phyloP scores from a whole-genome alignment of 2,113 vertebrate genomes.

The Phycodurus eques region DNA sequence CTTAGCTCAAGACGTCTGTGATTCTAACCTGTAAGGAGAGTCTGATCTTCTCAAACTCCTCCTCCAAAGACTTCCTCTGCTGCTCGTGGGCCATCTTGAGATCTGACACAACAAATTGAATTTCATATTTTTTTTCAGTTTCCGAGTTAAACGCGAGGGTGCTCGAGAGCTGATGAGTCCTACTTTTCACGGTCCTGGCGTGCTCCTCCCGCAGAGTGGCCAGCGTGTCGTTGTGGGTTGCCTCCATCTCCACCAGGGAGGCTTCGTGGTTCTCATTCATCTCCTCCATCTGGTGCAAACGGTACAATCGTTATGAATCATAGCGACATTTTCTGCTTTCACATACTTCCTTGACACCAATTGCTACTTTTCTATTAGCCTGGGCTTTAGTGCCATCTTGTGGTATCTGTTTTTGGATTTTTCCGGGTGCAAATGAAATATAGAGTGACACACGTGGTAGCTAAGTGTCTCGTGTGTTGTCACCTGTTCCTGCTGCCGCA shows the following conservation, averaged over 20 bases:
- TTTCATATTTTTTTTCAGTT: background rate
- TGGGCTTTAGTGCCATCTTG: too few relatives aligned
- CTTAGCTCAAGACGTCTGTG: background rate
- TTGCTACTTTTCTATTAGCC: too few relatives aligned
- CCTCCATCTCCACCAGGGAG: slow-evolving; percentile 81
- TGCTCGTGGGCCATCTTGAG: slow-evolving; percentile 84
- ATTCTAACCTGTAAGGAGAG: slow-evolving; percentile 86
- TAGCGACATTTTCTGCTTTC: background rate
- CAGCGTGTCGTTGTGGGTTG: slow-evolving; percentile 75
- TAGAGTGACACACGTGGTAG: too few relatives aligned
- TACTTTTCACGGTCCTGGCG: slow-evolving; percentile 85
- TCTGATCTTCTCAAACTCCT: slow-evolving; percentile 88
- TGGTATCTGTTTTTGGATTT: too few relatives aligned
- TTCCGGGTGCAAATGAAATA: too few relatives aligned
- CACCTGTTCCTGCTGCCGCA: slow-evolving; percentile 72
- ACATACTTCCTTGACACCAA: too few relatives aligned
- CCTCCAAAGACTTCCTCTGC: slow-evolving; percentile 86
- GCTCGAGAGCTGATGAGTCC: slow-evolving; percentile 1
- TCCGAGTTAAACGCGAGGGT: too few relatives aligned
- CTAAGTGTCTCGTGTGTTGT: background rate
- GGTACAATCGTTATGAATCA: too few relatives aligned
- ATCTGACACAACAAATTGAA: slow-evolving; percentile 67
- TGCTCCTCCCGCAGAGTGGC: slow-evolving; percentile 84
- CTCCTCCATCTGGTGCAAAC: slow-evolving; percentile 80
- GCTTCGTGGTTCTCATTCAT: slow-evolving; percentile 80